Conservation (phyloP, 2,113 vertebrate genomes). For the Picathartes gymnocephalus region DNA sequence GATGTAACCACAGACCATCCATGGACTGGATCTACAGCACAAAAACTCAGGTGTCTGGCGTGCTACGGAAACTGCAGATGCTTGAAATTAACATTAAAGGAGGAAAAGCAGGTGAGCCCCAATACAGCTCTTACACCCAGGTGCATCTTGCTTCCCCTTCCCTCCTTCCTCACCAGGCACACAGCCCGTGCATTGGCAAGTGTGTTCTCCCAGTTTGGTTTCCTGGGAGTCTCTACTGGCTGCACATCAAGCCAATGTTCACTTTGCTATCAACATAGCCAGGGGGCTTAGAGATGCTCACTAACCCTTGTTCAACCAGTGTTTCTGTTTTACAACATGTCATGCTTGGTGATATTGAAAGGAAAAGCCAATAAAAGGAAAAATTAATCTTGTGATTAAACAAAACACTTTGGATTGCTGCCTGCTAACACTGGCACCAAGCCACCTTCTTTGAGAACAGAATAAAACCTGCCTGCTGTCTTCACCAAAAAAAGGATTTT, state of each 20-base stretch:
- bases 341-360: constrained; percentile 41
- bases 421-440: constrained; percentile 30
- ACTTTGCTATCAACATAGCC: constrained; percentile 38
- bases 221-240: constrained; percentile 36
- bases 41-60: background rate
- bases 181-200: background rate
- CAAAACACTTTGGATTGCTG: constrained; percentile 8
- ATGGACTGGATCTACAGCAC: background rate
- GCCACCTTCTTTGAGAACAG: background rate
- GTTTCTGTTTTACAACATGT: constrained; percentile 51
- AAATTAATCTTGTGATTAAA: constrained; percentile 60
- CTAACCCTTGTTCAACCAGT: constrained; percentile 46
- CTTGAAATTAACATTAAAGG: background rate
- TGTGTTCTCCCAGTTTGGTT: background rate
- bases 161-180: background rate
- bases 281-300: constrained; percentile 11
- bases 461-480: constrained; percentile 26
- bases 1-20: background rate
- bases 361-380: constrained; percentile 51
- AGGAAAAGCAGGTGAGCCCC: background rate
- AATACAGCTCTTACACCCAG: background rate
- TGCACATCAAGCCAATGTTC: constrained; percentile 48
- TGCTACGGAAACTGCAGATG: background rate
- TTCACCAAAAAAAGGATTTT: constrained; percentile 4
- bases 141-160: background rate